A percentile compares a stretch with the other conserved stretches of the same genome.
These are phyloP conservation scores for Drosophila funebris DNA, from an alignment of 1,140 invertebrate species.

Conservation along the genomic window DNA sequence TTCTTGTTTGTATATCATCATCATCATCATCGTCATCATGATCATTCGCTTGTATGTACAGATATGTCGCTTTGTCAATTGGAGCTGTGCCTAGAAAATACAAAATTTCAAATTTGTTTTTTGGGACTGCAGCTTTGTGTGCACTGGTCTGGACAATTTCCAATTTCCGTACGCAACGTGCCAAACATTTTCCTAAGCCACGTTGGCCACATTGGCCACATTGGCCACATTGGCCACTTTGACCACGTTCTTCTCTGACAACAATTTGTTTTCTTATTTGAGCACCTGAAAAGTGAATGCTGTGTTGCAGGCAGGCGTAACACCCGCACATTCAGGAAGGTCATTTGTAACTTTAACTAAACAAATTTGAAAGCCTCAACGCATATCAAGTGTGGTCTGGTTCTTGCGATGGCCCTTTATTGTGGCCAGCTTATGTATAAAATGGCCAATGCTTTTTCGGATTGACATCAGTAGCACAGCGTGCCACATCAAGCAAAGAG, in stretches of 20 bases:
- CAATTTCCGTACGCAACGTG: conserved; percentile 62
- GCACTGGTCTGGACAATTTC: conserved; percentile 52
- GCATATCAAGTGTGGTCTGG: conserved; percentile 70
- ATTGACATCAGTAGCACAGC: conserved; percentile 55
- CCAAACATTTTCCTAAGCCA: conserved; percentile 41
- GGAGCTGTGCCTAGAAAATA: conserved; percentile 49
- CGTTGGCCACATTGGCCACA: no score
- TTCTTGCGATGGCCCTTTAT: conserved; percentile 63
- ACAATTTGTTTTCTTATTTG: conserved; percentile 21
- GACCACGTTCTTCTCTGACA: conserved; percentile 5
- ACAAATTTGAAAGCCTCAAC: conserved; percentile 76
- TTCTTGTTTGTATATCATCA: neutral
- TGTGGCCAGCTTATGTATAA: conserved; percentile 48
- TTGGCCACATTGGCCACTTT: no score
- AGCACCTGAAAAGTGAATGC: conserved; percentile 65
- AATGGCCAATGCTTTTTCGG: conserved; percentile 37
- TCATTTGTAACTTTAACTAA: conserved; percentile 80
- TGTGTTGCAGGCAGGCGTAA: conserved; percentile 45
- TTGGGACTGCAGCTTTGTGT: conserved; percentile 14
- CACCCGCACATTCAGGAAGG: conserved; percentile 51
- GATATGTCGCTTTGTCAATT: conserved; percentile 31
- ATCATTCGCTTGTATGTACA: neutral
- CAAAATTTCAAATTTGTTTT: conserved; percentile 70
- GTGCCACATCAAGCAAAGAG: conserved; percentile 41
- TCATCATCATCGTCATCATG: conserved; percentile 31